Percentiles rank a stretch among this genome's conserved stretches.
Evolutionary conservation across 2,888 invertebrate genomes (phyloP).

Genomic region (Aporophyla lueneburgensis): DNA sequence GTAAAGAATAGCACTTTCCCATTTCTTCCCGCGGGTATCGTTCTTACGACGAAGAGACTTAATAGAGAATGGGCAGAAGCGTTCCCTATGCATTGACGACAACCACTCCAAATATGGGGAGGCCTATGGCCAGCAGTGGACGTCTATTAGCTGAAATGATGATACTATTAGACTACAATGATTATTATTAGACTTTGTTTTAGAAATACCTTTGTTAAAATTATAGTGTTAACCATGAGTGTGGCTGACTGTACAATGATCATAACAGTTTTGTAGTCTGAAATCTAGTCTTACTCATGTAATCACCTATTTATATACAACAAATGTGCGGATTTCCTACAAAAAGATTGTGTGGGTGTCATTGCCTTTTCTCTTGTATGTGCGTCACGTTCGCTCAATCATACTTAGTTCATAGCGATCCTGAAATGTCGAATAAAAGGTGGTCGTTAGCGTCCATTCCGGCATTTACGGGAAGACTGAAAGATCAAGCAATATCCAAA

Average conservation of each 20-base stretch:
- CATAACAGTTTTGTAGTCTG: neutral
- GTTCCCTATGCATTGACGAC: too few relatives aligned
- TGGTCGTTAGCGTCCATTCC: neutral
- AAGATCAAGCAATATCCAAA: neutral
- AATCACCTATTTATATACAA: neutral
- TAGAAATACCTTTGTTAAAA: neutral
- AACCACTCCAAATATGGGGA: too few relatives aligned
- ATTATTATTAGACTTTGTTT: neutral
- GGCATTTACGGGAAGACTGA: neutral
- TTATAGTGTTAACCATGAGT: too few relatives aligned
- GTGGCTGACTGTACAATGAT: neutral
- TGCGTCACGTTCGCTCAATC: neutral
- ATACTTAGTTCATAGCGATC: too few relatives aligned
- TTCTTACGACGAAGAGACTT: too few relatives aligned
- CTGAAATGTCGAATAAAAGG: too few relatives aligned
- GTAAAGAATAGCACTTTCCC: too few relatives aligned
- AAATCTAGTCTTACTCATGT: slow-evolving; percentile 4
- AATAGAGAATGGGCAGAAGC: too few relatives aligned
- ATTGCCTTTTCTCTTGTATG: neutral
- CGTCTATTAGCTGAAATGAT: too few relatives aligned
- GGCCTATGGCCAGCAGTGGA: too few relatives aligned
- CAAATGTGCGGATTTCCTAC: neutral
- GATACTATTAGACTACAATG: too few relatives aligned
- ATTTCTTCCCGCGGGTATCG: too few relatives aligned
- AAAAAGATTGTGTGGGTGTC: slow-evolving; percentile 2